Evolutionary conservation across 2,113 vertebrate genomes (phyloP).

Genomic region (Microtus ochrogaster): DNA sequence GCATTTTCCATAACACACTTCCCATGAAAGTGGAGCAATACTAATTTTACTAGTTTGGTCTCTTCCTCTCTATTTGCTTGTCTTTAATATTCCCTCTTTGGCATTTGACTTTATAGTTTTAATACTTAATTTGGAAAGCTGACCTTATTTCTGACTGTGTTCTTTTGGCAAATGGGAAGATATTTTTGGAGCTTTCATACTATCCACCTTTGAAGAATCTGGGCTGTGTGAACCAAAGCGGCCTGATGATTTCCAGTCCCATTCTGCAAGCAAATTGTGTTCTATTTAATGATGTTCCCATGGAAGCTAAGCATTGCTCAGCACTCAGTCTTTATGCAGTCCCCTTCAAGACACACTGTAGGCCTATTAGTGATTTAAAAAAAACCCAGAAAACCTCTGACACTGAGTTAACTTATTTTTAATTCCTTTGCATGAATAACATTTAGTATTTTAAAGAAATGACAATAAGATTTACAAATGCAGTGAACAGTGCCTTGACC

Average conservation of each 20-base stretch:
- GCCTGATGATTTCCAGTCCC: neutral
- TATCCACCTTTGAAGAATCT: slow-evolving; percentile 33
- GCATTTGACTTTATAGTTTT: slow-evolving; percentile 74
- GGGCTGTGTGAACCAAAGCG: slow-evolving; percentile 36
- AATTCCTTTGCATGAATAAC: neutral
- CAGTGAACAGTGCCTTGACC: neutral
- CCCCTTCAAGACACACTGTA: neutral
- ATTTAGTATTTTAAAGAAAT: slow-evolving; percentile 11
- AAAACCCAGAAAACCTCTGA: neutral
- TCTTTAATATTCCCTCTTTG: slow-evolving; percentile 61
- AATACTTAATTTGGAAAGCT: slow-evolving; percentile 58
- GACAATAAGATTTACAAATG: neutral
- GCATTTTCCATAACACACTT: slow-evolving; percentile 27
- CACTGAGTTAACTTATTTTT: slow-evolving; percentile 29
- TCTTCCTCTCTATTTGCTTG: neutral
- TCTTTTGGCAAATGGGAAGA: slow-evolving; percentile 46
- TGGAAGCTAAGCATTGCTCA: slow-evolving; percentile 18
- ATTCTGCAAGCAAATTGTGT: neutral
- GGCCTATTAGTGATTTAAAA: neutral
- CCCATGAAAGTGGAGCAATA: slow-evolving; percentile 26
- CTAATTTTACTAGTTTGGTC: slow-evolving; percentile 37
- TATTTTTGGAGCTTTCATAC: slow-evolving; percentile 53
- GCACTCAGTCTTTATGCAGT: neutral
- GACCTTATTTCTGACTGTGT: slow-evolving; percentile 43
- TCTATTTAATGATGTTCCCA: neutral